Base-by-base conservation (phyloP, 2,888 invertebrate species). In the Ormyrus nitidulus region DNA sequence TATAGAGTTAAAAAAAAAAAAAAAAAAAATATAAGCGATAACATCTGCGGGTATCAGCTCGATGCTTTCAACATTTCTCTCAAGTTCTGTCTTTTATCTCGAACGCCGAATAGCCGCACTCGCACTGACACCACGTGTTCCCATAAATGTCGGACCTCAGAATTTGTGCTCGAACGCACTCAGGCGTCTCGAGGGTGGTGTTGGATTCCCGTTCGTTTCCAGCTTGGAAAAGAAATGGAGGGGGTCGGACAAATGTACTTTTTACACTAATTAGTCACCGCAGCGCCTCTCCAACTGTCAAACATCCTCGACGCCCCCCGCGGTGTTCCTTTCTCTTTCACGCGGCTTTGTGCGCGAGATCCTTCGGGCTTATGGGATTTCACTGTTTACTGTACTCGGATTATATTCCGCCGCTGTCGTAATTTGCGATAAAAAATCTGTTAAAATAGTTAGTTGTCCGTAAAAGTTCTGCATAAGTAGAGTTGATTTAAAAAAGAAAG, bases 231-330 rank as follows among this genome's bases (percentile, higher is more conserved):
- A 66, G 61, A 66, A 76, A 76, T 61, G 54, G 58, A 71, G 56
- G 66, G 62, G 61, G 54, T n/a, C n/a, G 49, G 48, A 68, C 8
- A 64, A 34, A 59, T 56, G 19, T 46, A 59, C 64, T 81, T 71
- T 72, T 75, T 71, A 71, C 44, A 51, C 75, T 79, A 81, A 81
- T 81, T 79, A 81, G 75, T 81, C 78, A 79, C 68, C 68, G 58
- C 19, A 19, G 48, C 56, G 34, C 70, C 65, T 44, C 68, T 34
- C 13, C 51, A 11, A 62, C 66, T 80, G 80, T 80, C 79, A 80
- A 80, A 80, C 76, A 71, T 64, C 54, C 19, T n/a, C 56, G 49
- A 6, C 83, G 76, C 59, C 77, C 77, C 81, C 77, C 75, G 65
- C 65, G 5, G 73, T 65, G 75, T 61, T 56, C 11, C 65, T 75